Percentiles rank a stretch among this genome's conserved stretches.
These are phyloP conservation scores for Mungos mungo DNA, from an alignment of 2,113 vertebrate species.

Conservation along the genomic window DNA sequence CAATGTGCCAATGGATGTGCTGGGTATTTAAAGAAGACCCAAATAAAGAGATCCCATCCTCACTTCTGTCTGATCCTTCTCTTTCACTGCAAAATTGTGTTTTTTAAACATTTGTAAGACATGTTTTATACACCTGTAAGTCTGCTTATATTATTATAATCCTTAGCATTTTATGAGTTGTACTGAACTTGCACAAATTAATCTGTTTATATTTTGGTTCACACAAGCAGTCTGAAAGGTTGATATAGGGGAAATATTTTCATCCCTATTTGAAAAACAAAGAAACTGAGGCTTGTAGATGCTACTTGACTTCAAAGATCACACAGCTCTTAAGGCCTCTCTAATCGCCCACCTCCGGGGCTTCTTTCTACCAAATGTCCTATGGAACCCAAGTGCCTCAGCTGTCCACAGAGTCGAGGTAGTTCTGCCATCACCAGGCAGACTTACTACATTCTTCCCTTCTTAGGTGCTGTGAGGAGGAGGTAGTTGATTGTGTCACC, in stretches of 20 bases:
- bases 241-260: neutral
- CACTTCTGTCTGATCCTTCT: neutral
- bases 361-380: neutral
- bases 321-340: neutral
- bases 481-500: neutral
- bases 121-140: neutral
- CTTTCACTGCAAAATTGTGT: neutral
- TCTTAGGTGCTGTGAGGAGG: neutral
- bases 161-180: neutral
- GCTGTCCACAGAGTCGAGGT: neutral
- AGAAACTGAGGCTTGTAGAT: neutral
- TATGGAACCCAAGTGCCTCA: neutral
- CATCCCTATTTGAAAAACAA: neutral
- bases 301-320: neutral
- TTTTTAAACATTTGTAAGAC: neutral
- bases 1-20: neutral
- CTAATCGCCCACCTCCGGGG: accelerated
- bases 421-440: neutral
- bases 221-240: neutral
- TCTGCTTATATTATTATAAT: neutral
- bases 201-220: neutral
- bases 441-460: neutral
- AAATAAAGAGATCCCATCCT: neutral
- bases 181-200: neutral
- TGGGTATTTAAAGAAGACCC: neutral